Evolutionary conservation across 2,797 vertebrate species (phyloP), one percentile per base, ranked within the genome.

Genomic region (Picus viridis): DNA sequence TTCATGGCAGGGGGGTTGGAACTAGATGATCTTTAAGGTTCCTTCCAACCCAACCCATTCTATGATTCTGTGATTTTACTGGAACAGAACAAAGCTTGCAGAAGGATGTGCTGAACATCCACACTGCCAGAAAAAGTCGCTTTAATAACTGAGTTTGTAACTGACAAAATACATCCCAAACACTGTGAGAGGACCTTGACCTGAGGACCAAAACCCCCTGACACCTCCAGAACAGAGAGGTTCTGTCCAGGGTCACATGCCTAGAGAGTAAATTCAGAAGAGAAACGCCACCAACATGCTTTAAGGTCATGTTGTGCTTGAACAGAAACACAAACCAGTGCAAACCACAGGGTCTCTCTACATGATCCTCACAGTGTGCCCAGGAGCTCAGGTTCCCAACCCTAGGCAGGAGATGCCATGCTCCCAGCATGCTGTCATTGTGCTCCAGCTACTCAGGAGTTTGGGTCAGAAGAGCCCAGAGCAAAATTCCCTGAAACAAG

Each of bases 401-500:
- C 29, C 51, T 1, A 2, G 47, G 59, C 34, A 45, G 59, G 43
- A 18, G 30, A 57, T 65, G 70, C 45, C 3, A 5, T 8, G 36
- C 29, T 77, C 32, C 54, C 59, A 27, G 64, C 43, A 57, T 0
- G 0, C 9, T 57, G 26, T 10, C 49, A 7, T 18, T 12, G 41
- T 15, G 54, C 10, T 51, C 83, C 56, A 41, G 24, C 29, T 79
- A 62, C n/a, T 26, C 29, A 49, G 41, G 26, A 32, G 30, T 47
- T n/a, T 56, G 32, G 23, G 27, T 53, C 27, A 65, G 56, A 68
- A 83, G 11, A 62, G 6, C n/a, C 23, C 30, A 43, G 41, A 72
- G 34, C 24, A 64, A 64, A 49, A 5, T 7, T 6, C 16, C 16
- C 18, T 0, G 3, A 45, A 54, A 69, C 0, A 2, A 69, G 27